Base-by-base conservation (phyloP, 2,113 vertebrate genomes). In the Eurypyga helias region DNA sequence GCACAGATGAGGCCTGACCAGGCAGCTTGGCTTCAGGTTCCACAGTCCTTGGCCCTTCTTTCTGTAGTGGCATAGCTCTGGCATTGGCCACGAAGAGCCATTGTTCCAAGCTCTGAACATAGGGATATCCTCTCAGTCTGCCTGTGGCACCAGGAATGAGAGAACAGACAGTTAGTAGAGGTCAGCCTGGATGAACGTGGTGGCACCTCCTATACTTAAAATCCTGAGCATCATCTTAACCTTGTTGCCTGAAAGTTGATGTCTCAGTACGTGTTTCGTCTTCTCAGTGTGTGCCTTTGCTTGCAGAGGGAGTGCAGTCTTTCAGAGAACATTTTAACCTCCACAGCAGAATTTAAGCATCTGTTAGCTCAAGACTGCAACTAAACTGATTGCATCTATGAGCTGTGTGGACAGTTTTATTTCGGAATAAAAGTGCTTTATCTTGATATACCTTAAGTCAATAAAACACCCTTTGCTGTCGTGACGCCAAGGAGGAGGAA, bases 371-470 rank as follows among this genome's bases (percentile, higher is more conserved):
- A 66, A 90, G 80, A 64, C 72, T 92, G 83, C 69, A 82, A 21
- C 86, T 67, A 57, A 92, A 95, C 86, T 89, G 95, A 95, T 97
- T 81, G 61, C 80, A 95, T 95, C 90, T 93, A 43, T 94, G 87
- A 93, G 86, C 92, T 89, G 33, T 60, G 83, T 94, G 94, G 95
- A 96, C 77, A 90, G 76, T 96, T 92, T 94, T 96, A 94, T 95
- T 95, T 90, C 79, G 86, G 94, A 96, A 89, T 92, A 84, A 75
- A 90, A 93, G 69, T 82, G 89, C 86, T 93, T 93, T 94, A 94
- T 96, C 95, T 95, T 92, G 90, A 97, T 97, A 92, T 81, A 95
- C 92, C 90, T 92, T 52, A 67, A 90, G 92, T 94, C 92, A 95
- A 81, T 97, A 96, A 76, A 95, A 93, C 76, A 89, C 51, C 60